These are phyloP conservation scores for Gadus chalcogrammus DNA, from an alignment of 2,113 vertebrate species.

Conservation along the genomic window DNA sequence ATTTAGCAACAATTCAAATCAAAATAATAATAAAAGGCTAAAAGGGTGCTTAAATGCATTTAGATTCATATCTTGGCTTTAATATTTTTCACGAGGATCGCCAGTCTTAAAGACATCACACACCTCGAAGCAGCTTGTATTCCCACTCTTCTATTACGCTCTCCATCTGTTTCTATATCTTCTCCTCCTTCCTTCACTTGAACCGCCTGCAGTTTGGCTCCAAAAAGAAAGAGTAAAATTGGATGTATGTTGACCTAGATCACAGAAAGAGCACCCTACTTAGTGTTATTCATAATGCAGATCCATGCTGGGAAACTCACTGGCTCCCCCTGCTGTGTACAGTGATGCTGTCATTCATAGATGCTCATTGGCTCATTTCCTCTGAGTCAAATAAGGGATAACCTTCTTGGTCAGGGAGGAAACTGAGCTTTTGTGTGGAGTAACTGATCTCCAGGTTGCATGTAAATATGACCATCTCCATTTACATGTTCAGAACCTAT, in stretches of 20 bases:
- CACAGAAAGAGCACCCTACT: constrained; percentile 60
- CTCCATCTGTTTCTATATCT: constrained; percentile 17
- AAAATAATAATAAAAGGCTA: no score
- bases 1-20: no score
- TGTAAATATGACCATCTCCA: neutral
- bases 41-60: no score
- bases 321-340: constrained; percentile 50
- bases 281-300: constrained; percentile 29
- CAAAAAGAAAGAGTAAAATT: constrained; percentile 45
- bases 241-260: constrained; percentile 68
- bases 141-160: constrained; percentile 39
- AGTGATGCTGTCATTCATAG: neutral
- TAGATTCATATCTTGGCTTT: neutral
- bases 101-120: constrained; percentile 16
- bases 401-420: constrained; percentile 6
- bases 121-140: constrained; percentile 31
- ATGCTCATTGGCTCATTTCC: no score
- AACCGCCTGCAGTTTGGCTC: constrained; percentile 37
- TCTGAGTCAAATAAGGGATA: neutral
- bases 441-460: constrained; percentile 12
- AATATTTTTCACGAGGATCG: constrained; percentile 10
- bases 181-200: constrained; percentile 24
- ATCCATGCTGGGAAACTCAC: constrained; percentile 25
- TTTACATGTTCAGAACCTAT: constrained; percentile 18
- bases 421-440: constrained; percentile 5